Conservation (phyloP, 1,140 invertebrate genomes). For the Microplitis mediator region DNA sequence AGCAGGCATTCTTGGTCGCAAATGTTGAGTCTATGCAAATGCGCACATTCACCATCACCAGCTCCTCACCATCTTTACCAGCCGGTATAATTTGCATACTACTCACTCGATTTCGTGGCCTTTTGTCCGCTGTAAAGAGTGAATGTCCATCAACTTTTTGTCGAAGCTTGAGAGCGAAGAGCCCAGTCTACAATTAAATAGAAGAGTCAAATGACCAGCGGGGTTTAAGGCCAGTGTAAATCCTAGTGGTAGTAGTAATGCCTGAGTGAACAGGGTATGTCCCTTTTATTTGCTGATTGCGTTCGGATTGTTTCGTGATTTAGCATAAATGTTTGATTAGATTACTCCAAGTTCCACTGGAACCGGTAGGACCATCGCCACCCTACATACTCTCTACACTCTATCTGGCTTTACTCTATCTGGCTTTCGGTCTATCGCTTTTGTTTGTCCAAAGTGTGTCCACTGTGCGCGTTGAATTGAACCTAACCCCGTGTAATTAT, state of each 20-base stretch:
- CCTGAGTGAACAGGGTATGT: conserved; percentile 35
- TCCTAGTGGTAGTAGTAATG: background rate
- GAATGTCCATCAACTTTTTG: conserved; percentile 61
- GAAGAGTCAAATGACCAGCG: conserved; percentile 62
- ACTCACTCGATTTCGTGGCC: conserved; percentile 35
- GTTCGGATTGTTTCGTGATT: conserved; percentile 64
- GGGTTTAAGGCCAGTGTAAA: conserved; percentile 51
- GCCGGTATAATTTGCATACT: conserved; percentile 57
- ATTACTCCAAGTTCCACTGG: conserved; percentile 43
- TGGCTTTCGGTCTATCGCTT: conserved; percentile 34
- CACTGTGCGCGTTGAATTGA: conserved; percentile 41
- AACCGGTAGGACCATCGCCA: conserved; percentile 24
- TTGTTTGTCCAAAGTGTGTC: conserved; percentile 42
- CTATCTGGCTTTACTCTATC: background rate
- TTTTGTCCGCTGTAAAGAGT: conserved; percentile 47
- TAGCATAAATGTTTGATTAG: conserved; percentile 66
- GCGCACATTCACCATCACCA: conserved; percentile 30
- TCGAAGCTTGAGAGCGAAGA: conserved; percentile 31
- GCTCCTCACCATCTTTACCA: conserved; percentile 1
- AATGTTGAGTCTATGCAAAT: conserved; percentile 61
- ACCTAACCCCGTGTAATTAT: conserved; percentile 44
- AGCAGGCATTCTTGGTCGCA: conserved; percentile 43
- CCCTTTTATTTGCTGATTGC: conserved; percentile 65
- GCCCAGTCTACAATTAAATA: conserved; percentile 49
- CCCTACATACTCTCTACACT: conserved; percentile 14